phyloP scores from a whole-genome alignment of 2,888 invertebrate genomes.

The Entomobrya multifasciata region DNA sequence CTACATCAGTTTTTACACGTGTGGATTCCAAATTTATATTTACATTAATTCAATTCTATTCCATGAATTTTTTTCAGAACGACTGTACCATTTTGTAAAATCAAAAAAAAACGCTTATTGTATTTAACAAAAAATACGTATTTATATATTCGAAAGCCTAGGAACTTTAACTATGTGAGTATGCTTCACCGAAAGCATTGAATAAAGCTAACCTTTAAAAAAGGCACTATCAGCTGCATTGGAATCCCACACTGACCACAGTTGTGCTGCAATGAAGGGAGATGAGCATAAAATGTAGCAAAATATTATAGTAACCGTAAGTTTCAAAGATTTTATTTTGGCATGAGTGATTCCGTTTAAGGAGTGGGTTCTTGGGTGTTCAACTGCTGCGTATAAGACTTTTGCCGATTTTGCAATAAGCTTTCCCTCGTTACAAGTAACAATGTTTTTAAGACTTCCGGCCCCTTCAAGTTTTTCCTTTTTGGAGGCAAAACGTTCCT shows the following conservation, averaged over 20 bases:
- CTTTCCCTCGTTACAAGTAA: conserved; percentile 42
- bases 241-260: conserved; percentile 85
- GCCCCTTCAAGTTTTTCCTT: too few species aligned
- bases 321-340: conserved; percentile 85
- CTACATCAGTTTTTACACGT: too few species aligned
- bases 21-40: too few species aligned
- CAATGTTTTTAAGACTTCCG: neutral
- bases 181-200: too few species aligned
- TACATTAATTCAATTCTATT: too few species aligned
- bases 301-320: conserved; percentile 85
- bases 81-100: too few species aligned
- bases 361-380: conserved; percentile 81
- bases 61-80: too few species aligned
- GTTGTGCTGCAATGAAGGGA: conserved; percentile 81
- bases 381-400: conserved; percentile 66
- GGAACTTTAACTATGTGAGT: too few species aligned
- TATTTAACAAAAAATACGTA: too few species aligned
- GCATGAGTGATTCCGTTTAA: conserved; percentile 84
- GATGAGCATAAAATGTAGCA: conserved; percentile 86
- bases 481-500: too few species aligned
- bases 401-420: conserved; percentile 47
- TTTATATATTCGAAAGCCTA: too few species aligned
- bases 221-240: conserved; percentile 81
- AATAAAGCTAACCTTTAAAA: conserved; percentile 80
- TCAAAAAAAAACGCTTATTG: too few species aligned